Percentiles rank a stretch among this genome's conserved stretches.
phyloP scores from a whole-genome alignment of 92 coral and sea anemone species.

The Virgularia gustaviana region DNA sequence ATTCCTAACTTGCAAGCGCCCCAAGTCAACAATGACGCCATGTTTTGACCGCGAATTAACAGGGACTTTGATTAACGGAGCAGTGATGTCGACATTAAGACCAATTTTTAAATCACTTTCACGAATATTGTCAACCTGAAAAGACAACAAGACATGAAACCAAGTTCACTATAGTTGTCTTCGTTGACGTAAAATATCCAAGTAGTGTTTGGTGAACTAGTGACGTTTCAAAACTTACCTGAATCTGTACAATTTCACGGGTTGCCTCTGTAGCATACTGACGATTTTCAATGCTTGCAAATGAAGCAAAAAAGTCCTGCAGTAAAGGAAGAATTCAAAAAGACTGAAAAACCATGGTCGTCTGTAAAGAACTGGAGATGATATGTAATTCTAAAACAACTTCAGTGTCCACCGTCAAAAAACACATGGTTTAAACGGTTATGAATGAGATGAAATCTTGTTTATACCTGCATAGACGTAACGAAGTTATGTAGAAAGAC shows the following conservation, averaged over 20 bases:
- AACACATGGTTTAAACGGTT: too few species aligned
- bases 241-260: slow-evolving; percentile 17
- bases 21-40: slow-evolving; percentile 31
- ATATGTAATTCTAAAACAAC: too few species aligned
- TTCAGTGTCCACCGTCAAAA: too few species aligned
- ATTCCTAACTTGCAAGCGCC: slow-evolving; percentile 11
- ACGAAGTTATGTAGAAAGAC: slow-evolving; percentile 79
- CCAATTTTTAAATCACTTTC: slow-evolving; percentile 4
- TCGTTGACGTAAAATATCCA: too few species aligned
- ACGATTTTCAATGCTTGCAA: slow-evolving; percentile 26
- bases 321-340: neutral
- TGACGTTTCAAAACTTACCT: too few species aligned
- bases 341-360: neutral
- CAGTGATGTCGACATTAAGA: slow-evolving; percentile 21
- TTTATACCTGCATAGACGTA: slow-evolving; percentile 77
- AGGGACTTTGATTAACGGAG: slow-evolving; percentile 27
- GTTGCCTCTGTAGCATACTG: slow-evolving; percentile 30
- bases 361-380: neutral
- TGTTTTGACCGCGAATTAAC: neutral
- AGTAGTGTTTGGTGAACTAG: too few species aligned
- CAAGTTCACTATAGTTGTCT: too few species aligned
- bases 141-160: neutral
- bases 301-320: slow-evolving; percentile 30
- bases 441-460: too few species aligned
- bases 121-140: slow-evolving; percentile 22